phyloP scores from a whole-genome alignment of 53 echinoderm and acorn worm species.

The Actinopyga echinites region DNA sequence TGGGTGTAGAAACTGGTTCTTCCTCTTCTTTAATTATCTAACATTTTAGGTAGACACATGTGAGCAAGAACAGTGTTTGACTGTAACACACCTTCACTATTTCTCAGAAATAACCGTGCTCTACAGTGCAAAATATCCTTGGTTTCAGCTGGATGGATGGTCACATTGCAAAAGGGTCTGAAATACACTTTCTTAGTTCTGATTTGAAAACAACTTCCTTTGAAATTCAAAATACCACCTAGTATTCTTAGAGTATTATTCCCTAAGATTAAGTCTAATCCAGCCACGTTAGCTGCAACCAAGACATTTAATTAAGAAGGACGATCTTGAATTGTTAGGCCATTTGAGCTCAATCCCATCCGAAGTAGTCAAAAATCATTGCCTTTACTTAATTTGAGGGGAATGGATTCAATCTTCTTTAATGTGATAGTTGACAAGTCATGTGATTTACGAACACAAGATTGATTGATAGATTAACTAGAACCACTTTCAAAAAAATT shows the following conservation, averaged over 20 bases:
- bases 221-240: too few relatives aligned
- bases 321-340: not conserved
- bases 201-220: too few relatives aligned
- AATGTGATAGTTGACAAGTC: not conserved
- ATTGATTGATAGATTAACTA: not conserved
- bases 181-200: too few relatives aligned
- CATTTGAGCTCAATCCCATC: not conserved
- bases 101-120: not conserved
- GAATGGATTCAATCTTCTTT: conserved; percentile 7
- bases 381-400: not conserved
- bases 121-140: not conserved
- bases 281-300: too few relatives aligned
- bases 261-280: too few relatives aligned
- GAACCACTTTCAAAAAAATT: not conserved
- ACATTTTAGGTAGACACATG: not conserved
- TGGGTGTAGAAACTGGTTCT: not conserved
- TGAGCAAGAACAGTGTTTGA: not conserved
- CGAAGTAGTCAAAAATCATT: not conserved
- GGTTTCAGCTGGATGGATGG: too few relatives aligned
- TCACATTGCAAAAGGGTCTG: too few relatives aligned
- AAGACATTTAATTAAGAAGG: too few relatives aligned
- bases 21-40: not conserved
- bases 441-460: conserved; percentile 3
- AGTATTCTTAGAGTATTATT: too few relatives aligned
- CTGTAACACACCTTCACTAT: not conserved